A percentile compares a stretch with the other conserved stretches of the same genome.
These are phyloP conservation scores for Cygnus buccinator DNA, from an alignment of 2,113 vertebrate genomes.

Conservation along the genomic window DNA sequence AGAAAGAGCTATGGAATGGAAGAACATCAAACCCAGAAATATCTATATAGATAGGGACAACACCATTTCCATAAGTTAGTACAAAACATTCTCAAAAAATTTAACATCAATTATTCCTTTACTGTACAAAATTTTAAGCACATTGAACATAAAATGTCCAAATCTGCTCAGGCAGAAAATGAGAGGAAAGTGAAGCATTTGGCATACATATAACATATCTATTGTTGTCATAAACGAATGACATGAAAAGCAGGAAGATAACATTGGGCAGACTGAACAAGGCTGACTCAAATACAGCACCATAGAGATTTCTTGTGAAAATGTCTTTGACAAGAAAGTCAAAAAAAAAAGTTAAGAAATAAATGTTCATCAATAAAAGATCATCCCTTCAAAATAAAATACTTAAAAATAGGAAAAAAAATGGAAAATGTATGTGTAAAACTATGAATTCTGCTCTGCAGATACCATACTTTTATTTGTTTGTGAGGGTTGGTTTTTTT, in stretches of 20 bases:
- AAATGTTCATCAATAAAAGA: background rate
- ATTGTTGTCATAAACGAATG: background rate
- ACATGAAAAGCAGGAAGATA: background rate
- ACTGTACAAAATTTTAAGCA: background rate
- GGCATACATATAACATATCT: background rate
- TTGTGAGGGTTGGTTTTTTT: too few relatives aligned
- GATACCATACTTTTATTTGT: background rate
- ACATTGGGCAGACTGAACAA: background rate
- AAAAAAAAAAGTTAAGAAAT: background rate
- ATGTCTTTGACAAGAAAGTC: background rate
- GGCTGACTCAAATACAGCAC: background rate
- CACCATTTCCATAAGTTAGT: background rate
- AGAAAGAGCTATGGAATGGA: background rate
- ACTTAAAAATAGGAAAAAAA: background rate
- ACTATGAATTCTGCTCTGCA: background rate
- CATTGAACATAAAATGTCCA: background rate
- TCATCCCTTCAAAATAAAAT: background rate
- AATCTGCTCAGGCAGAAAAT: background rate
- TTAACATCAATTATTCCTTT: background rate
- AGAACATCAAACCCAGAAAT: background rate
- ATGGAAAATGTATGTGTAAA: background rate
- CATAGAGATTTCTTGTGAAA: background rate
- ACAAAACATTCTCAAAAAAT: background rate
- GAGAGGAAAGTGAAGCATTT: background rate
- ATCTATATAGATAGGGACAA: background rate